These are phyloP conservation scores for Desmophyllum pertusum DNA, from an alignment of 92 coral and sea anemone genomes.

Conservation along the genomic window DNA sequence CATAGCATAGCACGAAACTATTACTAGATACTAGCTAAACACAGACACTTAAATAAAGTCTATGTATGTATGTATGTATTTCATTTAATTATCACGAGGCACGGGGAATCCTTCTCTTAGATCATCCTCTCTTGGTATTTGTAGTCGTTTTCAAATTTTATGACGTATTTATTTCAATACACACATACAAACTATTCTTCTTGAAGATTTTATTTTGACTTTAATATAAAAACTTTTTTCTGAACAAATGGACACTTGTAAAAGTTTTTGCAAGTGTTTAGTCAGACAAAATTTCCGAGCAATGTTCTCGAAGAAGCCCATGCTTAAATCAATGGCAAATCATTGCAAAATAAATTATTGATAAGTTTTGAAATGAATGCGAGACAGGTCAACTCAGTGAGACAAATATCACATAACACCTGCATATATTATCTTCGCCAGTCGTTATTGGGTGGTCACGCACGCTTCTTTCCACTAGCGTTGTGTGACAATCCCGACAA, in stretches of 20 bases:
- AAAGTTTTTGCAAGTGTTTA: neutral
- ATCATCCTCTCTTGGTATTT: too few relatives aligned
- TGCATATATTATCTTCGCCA: neutral
- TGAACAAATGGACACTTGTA: neutral
- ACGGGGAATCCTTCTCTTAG: too few relatives aligned
- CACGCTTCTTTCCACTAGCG: neutral
- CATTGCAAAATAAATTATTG: neutral
- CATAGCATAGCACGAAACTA: too few relatives aligned
- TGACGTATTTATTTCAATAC: neutral
- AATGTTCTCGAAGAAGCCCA: conserved; percentile 7
- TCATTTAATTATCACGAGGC: too few relatives aligned
- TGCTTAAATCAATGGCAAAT: conserved; percentile 1
- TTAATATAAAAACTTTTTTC: neutral
- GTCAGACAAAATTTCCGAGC: conserved; percentile 17
- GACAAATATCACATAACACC: neutral
- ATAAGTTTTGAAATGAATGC: neutral
- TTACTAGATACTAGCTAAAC: too few relatives aligned
- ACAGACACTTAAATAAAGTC: too few relatives aligned
- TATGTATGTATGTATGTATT: too few relatives aligned
- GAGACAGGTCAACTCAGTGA: neutral
- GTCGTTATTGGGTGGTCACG: neutral
- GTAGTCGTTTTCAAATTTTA: neutral
- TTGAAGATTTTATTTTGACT: neutral
- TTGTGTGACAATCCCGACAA: neutral
- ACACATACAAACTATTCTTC: neutral